Conservation (phyloP, 2,113 vertebrate species). For the Oncorhynchus keta region DNA sequence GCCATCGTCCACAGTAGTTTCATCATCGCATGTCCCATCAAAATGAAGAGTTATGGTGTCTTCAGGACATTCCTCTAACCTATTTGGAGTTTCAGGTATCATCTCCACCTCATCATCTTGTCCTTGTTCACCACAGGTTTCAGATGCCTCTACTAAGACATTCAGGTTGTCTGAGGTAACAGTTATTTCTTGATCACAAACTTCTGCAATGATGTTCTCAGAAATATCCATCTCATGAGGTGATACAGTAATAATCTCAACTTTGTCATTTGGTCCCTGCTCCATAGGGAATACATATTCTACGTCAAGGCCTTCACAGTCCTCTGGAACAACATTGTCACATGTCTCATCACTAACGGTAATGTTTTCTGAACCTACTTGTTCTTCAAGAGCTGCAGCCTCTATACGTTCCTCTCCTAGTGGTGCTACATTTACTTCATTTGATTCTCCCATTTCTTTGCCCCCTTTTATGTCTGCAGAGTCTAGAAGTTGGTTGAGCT, state of each 20-base stretch:
- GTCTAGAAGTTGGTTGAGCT: conserved; percentile 16
- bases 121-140: background rate
- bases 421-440: background rate
- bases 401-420: conserved; percentile 1
- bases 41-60: background rate
- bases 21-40: no score
- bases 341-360: background rate
- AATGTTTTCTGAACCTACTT: background rate
- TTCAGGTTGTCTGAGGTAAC: background rate
- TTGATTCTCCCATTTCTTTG: conserved; percentile 13
- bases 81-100: background rate
- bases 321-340: conserved; percentile 1
- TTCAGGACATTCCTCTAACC: background rate
- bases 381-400: conserved; percentile 3
- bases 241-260: background rate
- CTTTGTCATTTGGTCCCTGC: background rate
- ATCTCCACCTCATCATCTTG: conserved; percentile 3
- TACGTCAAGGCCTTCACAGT: background rate
- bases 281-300: background rate
- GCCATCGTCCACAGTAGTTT: background rate
- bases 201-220: background rate
- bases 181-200: conserved; percentile 3
- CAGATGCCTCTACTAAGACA: background rate
- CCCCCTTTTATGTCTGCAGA: conserved; percentile 38
- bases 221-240: background rate